These are phyloP conservation scores for Meriones psammophilus DNA, from an alignment of 2,797 vertebrate genomes.

Conservation along the genomic window DNA sequence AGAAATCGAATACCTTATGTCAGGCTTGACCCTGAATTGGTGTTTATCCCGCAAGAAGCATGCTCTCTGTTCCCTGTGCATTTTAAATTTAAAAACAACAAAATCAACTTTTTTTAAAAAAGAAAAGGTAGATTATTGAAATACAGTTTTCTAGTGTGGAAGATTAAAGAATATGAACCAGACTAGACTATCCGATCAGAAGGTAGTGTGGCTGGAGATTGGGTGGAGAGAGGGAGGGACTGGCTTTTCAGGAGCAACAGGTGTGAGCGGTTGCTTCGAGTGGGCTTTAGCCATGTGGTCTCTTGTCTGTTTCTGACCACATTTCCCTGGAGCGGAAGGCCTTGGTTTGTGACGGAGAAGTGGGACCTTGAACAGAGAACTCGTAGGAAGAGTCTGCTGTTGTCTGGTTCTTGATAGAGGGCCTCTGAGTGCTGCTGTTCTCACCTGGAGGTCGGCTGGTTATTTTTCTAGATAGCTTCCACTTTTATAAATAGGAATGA, in stretches of 20 bases:
- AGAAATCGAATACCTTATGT: slow-evolving; percentile 23
- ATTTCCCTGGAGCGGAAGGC: not conserved
- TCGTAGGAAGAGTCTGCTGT: not conserved
- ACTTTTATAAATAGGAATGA: slow-evolving; percentile 19
- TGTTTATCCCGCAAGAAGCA: slow-evolving; percentile 7
- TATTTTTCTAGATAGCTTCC: not conserved
- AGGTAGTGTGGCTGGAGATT: not conserved
- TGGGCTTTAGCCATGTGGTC: too few species aligned
- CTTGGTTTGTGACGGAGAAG: not conserved
- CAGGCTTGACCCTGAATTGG: slow-evolving; percentile 33
- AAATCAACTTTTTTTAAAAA: not conserved
- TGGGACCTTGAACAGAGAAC: not conserved
- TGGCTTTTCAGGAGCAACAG: not conserved
- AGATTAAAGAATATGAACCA: slow-evolving; percentile 20
- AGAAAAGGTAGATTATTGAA: slow-evolving; percentile 24
- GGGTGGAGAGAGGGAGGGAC: not conserved
- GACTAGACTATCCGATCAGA: not conserved
- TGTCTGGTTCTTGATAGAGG: not conserved
- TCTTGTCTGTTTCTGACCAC: not conserved
- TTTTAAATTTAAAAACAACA: not conserved
- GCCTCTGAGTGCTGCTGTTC: not conserved
- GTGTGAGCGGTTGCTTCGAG: not conserved
- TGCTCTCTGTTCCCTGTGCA: slow-evolving; percentile 44
- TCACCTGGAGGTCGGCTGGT: not conserved
- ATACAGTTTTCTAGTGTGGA: not conserved